Percentiles rank a stretch among this genome's conserved stretches.
phyloP scores from a whole-genome alignment of 2,888 invertebrate species.

The Kuschelorhynchus macadamiae region DNA sequence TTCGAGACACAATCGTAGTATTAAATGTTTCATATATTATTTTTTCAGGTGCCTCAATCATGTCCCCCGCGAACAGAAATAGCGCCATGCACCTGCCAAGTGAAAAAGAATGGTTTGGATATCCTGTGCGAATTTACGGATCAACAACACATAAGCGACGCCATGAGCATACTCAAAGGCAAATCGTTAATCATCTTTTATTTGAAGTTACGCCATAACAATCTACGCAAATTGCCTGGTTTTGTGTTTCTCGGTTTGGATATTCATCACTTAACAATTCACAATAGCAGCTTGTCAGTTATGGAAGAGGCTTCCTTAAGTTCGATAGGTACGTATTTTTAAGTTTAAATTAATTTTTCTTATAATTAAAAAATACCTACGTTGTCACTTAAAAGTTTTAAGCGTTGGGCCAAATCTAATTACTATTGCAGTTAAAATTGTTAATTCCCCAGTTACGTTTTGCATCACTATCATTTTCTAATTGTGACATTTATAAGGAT shows the following conservation, averaged over 20 bases:
- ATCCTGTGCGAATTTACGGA: slow-evolving; percentile 91
- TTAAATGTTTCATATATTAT: too few relatives aligned
- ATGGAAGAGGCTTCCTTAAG: slow-evolving; percentile 90
- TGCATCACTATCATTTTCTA: too few relatives aligned
- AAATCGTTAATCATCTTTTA: slow-evolving; percentile 88
- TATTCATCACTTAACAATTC: slow-evolving; percentile 89
- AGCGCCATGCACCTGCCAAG: slow-evolving; percentile 85
- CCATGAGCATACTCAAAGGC: slow-evolving; percentile 87
- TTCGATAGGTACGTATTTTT: slow-evolving; percentile 79
- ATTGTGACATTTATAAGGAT: too few relatives aligned
- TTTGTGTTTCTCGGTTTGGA: slow-evolving; percentile 90
- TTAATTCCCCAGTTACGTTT: too few relatives aligned
- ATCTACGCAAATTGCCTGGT: slow-evolving; percentile 86
- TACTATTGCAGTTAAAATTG: too few relatives aligned
- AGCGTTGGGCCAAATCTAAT: too few relatives aligned
- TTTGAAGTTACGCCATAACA: slow-evolving; percentile 88
- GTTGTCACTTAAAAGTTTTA: too few relatives aligned
- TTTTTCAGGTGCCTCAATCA: slow-evolving; percentile 73
- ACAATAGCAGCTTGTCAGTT: slow-evolving; percentile 89
- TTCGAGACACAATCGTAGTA: too few relatives aligned
- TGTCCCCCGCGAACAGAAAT: slow-evolving; percentile 84
- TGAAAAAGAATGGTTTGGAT: slow-evolving; percentile 91
- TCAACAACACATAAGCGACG: slow-evolving; percentile 81
- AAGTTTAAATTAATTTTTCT: too few relatives aligned
- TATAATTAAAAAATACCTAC: too few relatives aligned